These are phyloP conservation scores for Karalla daura DNA, from an alignment of 2,797 vertebrate genomes.

Conservation along the genomic window DNA sequence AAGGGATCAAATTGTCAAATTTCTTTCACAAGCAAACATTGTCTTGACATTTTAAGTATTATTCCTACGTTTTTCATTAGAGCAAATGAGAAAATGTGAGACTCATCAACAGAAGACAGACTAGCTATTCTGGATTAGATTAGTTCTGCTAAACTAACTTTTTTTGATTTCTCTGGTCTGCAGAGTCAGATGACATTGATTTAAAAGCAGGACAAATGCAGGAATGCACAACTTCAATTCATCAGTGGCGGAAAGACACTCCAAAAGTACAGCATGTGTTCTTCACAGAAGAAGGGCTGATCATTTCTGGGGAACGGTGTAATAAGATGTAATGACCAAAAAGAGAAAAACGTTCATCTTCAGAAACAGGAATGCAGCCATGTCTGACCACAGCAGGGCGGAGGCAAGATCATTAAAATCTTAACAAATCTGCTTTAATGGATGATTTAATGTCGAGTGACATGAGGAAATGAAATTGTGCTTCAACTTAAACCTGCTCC, in stretches of 20 bases:
- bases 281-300: constrained; percentile 3
- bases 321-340: constrained; percentile 23
- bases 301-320: not conserved
- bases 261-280: not conserved
- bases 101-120: not conserved
- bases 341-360: constrained; percentile 20
- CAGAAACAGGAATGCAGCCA: not conserved
- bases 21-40: no score
- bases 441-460: constrained; percentile 27
- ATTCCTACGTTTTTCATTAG: not conserved
- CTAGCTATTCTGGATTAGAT: not conserved
- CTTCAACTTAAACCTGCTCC: constrained; percentile 18
- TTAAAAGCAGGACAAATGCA: constrained; percentile 13
- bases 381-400: not conserved
- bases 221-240: constrained; percentile 13
- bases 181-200: constrained; percentile 23
- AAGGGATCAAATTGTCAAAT: no score
- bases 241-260: not conserved
- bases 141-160: constrained; percentile 15
- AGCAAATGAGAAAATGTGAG: not conserved
- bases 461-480: constrained; percentile 19
- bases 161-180: not conserved
- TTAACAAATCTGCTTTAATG: constrained; percentile 8
- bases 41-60: no score
- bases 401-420: constrained; percentile 11